A percentile compares a stretch with the other conserved stretches of the same genome.
phyloP scores from a whole-genome alignment of 2,888 invertebrate genomes.

The Microctonus hyperodae region DNA sequence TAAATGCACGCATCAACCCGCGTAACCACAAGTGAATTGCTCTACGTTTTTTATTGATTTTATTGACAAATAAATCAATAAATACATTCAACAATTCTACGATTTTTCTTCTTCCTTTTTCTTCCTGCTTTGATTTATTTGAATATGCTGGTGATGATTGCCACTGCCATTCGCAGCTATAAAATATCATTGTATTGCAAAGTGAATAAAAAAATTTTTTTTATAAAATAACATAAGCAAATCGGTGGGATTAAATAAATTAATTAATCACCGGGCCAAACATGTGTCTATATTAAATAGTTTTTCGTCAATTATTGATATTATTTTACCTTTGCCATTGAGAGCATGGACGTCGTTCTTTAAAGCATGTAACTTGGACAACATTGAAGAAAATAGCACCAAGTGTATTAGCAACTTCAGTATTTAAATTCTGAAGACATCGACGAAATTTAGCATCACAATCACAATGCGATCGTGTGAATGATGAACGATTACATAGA shows the following conservation, averaged over 20 bases:
- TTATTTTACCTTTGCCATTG: constrained; percentile 69
- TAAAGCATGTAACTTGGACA: constrained; percentile 76
- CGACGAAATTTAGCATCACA: constrained; percentile 76
- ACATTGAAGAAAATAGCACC: constrained; percentile 81
- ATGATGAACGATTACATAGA: constrained; percentile 74
- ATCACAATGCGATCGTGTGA: constrained; percentile 77
- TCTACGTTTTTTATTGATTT: neutral
- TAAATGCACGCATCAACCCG: neutral
- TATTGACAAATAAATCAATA: constrained; percentile 22
- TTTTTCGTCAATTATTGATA: neutral
- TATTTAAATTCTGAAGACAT: constrained; percentile 73
- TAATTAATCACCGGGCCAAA: too few species aligned
- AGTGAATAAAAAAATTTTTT: neutral
- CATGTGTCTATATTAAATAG: too few species aligned
- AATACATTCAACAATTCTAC: constrained; percentile 32
- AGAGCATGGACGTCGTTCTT: constrained; percentile 71
- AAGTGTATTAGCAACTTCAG: constrained; percentile 74
- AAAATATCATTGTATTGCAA: constrained; percentile 5
- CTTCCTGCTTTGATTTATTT: neutral
- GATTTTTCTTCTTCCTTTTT: constrained; percentile 22
- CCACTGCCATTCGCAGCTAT: constrained; percentile 26
- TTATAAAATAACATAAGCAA: neutral
- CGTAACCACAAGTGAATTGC: neutral
- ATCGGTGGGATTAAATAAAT: too few species aligned
- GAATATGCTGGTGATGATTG: constrained; percentile 29